Evolutionary conservation across 1,140 invertebrate genomes (phyloP).

Genomic region (Akabosia matsudoensis): DNA sequence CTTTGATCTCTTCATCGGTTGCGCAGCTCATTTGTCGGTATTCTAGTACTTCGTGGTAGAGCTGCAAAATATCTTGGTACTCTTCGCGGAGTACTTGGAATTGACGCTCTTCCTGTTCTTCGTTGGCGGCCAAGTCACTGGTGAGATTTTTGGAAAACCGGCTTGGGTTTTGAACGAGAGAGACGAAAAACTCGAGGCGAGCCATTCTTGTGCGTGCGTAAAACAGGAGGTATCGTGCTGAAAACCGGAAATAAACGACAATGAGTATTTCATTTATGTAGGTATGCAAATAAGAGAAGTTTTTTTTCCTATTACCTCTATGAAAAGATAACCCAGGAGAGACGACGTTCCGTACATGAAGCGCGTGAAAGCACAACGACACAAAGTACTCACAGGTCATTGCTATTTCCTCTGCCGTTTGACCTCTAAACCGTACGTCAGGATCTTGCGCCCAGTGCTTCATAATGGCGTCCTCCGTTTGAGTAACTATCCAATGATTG

Average conservation of each 20-base stretch:
- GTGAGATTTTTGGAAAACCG: not conserved
- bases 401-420: not conserved
- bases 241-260: conserved; percentile 2
- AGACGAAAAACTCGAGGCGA: not conserved
- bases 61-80: conserved; percentile 1
- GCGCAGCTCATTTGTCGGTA: not conserved
- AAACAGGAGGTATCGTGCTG: not conserved
- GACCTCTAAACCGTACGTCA: not conserved
- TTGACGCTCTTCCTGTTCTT: not conserved
- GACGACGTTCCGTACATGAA: not conserved
- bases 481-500: conserved; percentile 12
- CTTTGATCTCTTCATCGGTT: not conserved
- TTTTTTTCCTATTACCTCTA: not conserved
- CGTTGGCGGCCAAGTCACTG: not conserved
- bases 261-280: not conserved
- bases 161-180: not conserved
- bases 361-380: not conserved
- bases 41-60: not conserved
- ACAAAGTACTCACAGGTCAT: not conserved
- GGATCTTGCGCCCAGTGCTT: conserved; percentile 1
- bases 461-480: conserved; percentile 7
- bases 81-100: not conserved
- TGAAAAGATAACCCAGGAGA: not conserved
- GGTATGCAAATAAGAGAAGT: not conserved
- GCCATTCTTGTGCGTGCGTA: not conserved